phyloP scores from a whole-genome alignment of 2,797 vertebrate species.

The Urocyon cinereoargenteus region DNA sequence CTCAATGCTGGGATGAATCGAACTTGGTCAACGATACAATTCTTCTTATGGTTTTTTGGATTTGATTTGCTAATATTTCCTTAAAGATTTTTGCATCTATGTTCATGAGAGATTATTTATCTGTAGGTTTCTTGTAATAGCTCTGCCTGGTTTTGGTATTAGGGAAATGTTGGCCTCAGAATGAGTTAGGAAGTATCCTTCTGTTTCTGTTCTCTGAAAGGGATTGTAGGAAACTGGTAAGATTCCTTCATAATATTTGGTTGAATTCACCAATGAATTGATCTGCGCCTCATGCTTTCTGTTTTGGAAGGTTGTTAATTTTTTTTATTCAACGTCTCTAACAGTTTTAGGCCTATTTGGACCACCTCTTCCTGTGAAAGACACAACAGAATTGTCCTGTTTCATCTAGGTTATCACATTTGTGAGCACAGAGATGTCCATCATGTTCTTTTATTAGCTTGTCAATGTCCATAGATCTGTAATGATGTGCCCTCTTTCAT shows the following conservation, averaged over 20 bases:
- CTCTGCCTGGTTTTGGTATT: not conserved
- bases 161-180: not conserved
- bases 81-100: not conserved
- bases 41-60: not conserved
- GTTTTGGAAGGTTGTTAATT: not conserved
- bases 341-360: too few species aligned
- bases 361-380: not conserved
- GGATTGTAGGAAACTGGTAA: not conserved
- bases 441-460: not conserved
- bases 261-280: not conserved
- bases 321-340: not conserved
- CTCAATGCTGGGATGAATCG: not conserved
- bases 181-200: not conserved
- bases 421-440: too few species aligned
- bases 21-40: too few species aligned
- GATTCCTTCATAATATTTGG: not conserved
- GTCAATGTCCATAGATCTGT: too few species aligned
- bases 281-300: not conserved
- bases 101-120: fast-evolving
- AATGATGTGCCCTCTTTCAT: not conserved
- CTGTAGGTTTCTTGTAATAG: not conserved
- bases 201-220: not conserved
- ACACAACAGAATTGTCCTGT: too few species aligned
- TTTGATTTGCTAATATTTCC: not conserved
- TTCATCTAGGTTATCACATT: not conserved